Evolutionary conservation across 2,113 vertebrate species (phyloP).

Genomic region (Nerophis lumbriciformis): DNA sequence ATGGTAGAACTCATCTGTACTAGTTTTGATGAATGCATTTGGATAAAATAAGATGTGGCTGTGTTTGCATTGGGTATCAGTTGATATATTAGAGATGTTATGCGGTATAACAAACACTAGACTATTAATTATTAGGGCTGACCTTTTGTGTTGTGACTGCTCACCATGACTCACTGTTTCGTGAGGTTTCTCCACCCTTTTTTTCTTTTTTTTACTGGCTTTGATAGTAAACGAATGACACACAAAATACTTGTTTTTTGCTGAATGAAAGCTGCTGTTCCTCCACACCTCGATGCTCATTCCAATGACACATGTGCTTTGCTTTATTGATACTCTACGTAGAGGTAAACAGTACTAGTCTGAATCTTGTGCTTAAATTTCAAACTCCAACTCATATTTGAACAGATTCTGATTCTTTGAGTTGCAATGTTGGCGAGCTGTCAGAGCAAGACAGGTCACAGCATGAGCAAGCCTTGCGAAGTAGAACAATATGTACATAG

Average conservation of each 20-base stretch:
- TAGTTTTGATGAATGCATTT: background rate
- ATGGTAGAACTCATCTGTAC: no score
- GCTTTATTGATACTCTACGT: no score
- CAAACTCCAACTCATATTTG: background rate
- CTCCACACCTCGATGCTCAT: no score
- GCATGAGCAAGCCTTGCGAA: background rate
- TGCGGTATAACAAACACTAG: background rate
- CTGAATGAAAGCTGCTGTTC: no score
- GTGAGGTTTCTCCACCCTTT: conserved; percentile 2
- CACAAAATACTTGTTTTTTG: background rate
- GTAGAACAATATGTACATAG: background rate
- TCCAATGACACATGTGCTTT: no score
- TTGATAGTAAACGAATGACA: background rate
- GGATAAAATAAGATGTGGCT: background rate
- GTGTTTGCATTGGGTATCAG: background rate
- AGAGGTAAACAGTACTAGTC: no score
- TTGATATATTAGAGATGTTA: background rate
- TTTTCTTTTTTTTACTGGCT: background rate
- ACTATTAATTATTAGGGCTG: background rate
- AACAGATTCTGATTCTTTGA: background rate
- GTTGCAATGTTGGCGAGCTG: background rate
- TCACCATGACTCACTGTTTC: conserved; percentile 2
- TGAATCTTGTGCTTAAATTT: no score
- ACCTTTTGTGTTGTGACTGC: background rate
- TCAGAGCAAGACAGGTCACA: background rate